phyloP scores from a whole-genome alignment of 2,797 vertebrate genomes.

The Adelosebastes latens region DNA sequence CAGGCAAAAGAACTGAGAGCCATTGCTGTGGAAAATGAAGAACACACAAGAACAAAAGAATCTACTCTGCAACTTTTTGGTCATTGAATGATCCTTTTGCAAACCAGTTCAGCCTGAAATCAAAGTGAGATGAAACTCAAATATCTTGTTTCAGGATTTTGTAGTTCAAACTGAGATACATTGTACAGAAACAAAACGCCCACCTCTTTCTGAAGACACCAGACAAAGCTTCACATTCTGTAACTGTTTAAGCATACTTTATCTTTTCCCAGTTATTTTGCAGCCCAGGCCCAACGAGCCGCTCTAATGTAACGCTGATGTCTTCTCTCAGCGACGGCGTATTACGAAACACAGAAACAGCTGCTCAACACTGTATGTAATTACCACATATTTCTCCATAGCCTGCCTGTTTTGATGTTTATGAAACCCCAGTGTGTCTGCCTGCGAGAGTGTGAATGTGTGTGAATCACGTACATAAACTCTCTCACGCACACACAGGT shows the following conservation, averaged over 20 bases:
- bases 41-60: too few relatives aligned
- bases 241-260: neutral
- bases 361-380: constrained; percentile 49
- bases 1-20: too few relatives aligned
- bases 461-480: constrained; percentile 22
- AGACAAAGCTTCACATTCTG: neutral
- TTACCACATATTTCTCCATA: constrained; percentile 47
- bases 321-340: constrained; percentile 24
- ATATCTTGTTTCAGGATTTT: neutral
- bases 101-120: neutral
- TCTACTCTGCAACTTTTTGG: neutral
- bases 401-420: constrained; percentile 56
- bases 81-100: too few relatives aligned
- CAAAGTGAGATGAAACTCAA: neutral
- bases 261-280: constrained; percentile 9
- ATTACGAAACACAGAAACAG: constrained; percentile 48
- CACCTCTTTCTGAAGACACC: neutral
- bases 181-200: neutral
- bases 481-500: constrained; percentile 15
- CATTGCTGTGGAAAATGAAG: too few relatives aligned
- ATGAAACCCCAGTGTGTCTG: constrained; percentile 44
- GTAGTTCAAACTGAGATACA: neutral
- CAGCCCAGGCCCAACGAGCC: neutral
- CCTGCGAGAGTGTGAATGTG: constrained; percentile 24
- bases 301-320: constrained; percentile 20